Percentiles rank a stretch among this genome's conserved stretches.
These are phyloP conservation scores for Eucera pruinosa DNA, from an alignment of 2,888 invertebrate genomes.

Conservation along the genomic window DNA sequence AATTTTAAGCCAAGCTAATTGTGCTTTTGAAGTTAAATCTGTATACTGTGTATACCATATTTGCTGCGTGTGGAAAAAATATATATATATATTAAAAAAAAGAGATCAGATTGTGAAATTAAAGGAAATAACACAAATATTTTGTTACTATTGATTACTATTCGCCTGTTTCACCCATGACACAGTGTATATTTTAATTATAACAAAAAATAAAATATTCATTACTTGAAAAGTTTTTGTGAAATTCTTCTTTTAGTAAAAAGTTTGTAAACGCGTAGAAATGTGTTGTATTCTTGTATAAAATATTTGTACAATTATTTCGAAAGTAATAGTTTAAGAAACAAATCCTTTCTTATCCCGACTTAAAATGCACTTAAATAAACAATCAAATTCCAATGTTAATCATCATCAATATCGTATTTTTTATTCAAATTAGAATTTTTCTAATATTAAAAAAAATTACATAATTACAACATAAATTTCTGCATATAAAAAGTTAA, in stretches of 20 bases:
- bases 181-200: slow-evolving; percentile 85
- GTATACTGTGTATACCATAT: slow-evolving; percentile 83
- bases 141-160: slow-evolving; percentile 84
- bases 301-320: neutral
- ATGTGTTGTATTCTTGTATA: neutral
- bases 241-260: slow-evolving; percentile 40
- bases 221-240: slow-evolving; percentile 65
- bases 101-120: slow-evolving; percentile 77
- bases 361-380: slow-evolving; percentile 4
- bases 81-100: slow-evolving; percentile 71
- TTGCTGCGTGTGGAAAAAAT: slow-evolving; percentile 76
- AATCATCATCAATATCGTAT: no score
- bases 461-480: no score
- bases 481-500: no score
- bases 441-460: neutral
- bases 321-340: neutral
- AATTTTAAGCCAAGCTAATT: slow-evolving; percentile 76
- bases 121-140: slow-evolving; percentile 81
- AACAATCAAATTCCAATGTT: no score
- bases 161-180: slow-evolving; percentile 84
- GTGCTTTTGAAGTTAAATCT: slow-evolving; percentile 81
- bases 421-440: neutral
- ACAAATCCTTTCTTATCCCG: slow-evolving; percentile 19
- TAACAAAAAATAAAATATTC: slow-evolving; percentile 78
- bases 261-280: slow-evolving; percentile 12